These are phyloP conservation scores for Dryoscopus gambensis DNA, from an alignment of 2,113 vertebrate species.

Conservation along the genomic window DNA sequence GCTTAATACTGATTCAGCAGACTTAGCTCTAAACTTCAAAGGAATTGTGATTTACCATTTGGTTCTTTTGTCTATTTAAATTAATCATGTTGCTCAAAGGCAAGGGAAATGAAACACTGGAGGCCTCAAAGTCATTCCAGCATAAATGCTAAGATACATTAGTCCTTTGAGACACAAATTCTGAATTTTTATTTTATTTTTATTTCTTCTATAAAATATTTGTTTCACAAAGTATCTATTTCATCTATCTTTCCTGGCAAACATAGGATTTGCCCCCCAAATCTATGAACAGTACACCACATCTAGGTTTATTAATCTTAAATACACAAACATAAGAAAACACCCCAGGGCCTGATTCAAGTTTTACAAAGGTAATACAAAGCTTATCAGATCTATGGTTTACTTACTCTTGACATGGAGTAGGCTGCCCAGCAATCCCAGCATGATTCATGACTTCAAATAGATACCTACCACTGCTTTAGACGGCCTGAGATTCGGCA, in stretches of 20 bases:
- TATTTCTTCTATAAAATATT: neutral
- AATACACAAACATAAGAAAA: neutral
- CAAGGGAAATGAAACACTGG: neutral
- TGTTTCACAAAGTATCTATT: neutral
- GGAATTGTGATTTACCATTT: constrained; percentile 25
- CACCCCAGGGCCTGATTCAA: neutral
- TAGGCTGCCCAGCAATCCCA: neutral
- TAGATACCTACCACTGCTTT: neutral
- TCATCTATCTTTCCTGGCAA: neutral
- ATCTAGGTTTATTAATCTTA: neutral
- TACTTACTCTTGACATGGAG: neutral
- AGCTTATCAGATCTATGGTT: neutral
- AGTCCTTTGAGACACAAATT: neutral
- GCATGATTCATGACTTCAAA: neutral
- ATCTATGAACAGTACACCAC: neutral
- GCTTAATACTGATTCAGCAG: constrained; percentile 47
- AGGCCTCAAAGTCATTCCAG: neutral
- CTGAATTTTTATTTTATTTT: neutral
- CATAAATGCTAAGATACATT: neutral
- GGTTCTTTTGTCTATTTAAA: constrained; percentile 45
- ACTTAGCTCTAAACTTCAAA: constrained; percentile 46
- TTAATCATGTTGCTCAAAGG: constrained; percentile 14
- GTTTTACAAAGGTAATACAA: neutral
- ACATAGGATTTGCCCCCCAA: neutral
- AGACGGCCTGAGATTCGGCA: neutral